These are phyloP conservation scores for Buathra laborator DNA, from an alignment of 2,888 invertebrate species.

Conservation along the genomic window DNA sequence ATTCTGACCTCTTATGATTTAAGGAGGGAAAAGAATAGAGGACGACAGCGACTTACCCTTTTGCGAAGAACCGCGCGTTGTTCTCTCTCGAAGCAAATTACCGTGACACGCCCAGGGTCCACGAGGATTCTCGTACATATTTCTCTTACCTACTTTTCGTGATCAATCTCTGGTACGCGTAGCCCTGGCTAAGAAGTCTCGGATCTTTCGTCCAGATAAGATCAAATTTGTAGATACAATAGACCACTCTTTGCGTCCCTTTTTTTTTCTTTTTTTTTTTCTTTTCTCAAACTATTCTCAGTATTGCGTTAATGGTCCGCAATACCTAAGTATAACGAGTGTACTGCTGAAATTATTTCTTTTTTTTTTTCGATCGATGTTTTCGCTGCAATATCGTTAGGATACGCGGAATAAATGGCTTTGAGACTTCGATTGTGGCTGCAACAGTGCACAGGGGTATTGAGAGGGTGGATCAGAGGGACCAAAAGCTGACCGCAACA, in stretches of 20 bases:
- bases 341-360: background rate
- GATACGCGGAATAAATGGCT: background rate
- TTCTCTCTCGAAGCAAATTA: conserved; percentile 41
- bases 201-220: conserved; percentile 53
- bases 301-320: conserved; percentile 9
- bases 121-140: conserved; percentile 27
- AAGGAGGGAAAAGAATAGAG: conserved; percentile 8
- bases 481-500: conserved; percentile 39
- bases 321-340: background rate
- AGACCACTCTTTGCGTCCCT: conserved; percentile 25
- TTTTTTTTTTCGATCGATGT: background rate
- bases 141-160: conserved; percentile 21
- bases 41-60: conserved; percentile 33
- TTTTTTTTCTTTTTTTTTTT: background rate
- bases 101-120: conserved; percentile 58
- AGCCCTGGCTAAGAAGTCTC: conserved; percentile 18
- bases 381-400: background rate
- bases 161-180: conserved; percentile 27
- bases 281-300: conserved; percentile 2
- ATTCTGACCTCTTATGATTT: conserved; percentile 53
- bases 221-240: conserved; percentile 55
- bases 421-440: conserved; percentile 11
- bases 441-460: conserved; percentile 6
- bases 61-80: conserved; percentile 4
- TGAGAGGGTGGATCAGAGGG: conserved; percentile 9